Conservation (phyloP, 2,797 vertebrate genomes). For the Spinus pinus region DNA sequence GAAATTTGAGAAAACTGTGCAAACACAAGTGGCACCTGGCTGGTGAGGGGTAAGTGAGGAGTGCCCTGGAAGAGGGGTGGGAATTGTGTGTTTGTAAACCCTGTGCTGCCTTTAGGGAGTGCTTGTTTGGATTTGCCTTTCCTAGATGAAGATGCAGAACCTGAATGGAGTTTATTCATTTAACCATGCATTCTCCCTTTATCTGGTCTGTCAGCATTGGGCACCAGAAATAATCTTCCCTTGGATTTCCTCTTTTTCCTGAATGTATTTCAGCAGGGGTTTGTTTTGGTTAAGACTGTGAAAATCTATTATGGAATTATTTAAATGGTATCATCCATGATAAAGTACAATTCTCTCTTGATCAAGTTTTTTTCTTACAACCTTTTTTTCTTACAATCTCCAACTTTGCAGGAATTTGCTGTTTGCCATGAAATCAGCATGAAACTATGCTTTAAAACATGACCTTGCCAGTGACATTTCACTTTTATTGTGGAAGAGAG, state of each 20-base stretch:
- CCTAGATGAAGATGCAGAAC: background rate
- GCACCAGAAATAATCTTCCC: background rate
- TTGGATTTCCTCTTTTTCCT: background rate
- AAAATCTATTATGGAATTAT: background rate
- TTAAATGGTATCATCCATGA: background rate
- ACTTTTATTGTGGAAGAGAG: background rate
- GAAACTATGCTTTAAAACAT: background rate
- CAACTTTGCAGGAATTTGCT: background rate
- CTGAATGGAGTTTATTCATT: background rate
- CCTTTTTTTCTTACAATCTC: background rate
- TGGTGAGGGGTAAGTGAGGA: background rate
- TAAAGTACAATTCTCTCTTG: background rate
- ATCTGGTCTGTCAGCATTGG: background rate
- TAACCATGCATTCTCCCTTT: rapidly evolving
- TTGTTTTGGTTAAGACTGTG: background rate
- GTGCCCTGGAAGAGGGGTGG: background rate
- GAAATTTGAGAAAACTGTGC: slow-evolving; percentile 22
- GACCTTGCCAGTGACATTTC: background rate
- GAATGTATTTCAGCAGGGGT: background rate
- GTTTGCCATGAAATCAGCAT: background rate
- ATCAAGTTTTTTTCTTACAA: background rate
- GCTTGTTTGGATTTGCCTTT: background rate
- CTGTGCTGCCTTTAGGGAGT: background rate
- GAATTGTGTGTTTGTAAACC: background rate
- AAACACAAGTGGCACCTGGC: background rate